Evolutionary conservation across 1,140 invertebrate genomes (phyloP), one percentile per base, ranked within the genome.

Genomic region (Drosophila sproati): DNA sequence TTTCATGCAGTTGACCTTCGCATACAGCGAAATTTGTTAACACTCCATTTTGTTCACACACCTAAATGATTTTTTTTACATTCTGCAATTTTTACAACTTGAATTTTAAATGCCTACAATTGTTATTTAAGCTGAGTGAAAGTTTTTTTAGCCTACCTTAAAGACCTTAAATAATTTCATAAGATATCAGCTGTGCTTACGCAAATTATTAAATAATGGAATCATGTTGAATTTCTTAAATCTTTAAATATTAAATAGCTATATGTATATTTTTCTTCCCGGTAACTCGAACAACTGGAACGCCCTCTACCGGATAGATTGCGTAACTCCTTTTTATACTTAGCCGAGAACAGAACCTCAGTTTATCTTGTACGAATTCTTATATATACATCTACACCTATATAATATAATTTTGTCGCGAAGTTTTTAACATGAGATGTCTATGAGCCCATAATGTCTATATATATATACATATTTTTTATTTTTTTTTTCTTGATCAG

Each of bases 1-100:
- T 62, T 75, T 56, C 76, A 64, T 72, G 60, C 69, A 68, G 68
- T 78, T 86, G 82, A 86, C 82, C 82, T 86, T 86, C 82, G 82
- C 7, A 31, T 64, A 48, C 28, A 68, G 78, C 75, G 78, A 78
- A 82, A 86, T 85, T 81, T 47, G 50, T 68, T 73, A 20, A 52
- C 37, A 45, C 57, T 35, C 62, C 28, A 66, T 47, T 61, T 50
- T 54, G 12, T n/a, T 54, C 31, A 6, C 20, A 20, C 20, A 20
- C 20, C 20, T 20, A 20, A 20, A 20, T 20, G 20, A 28, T 37
- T 20, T 37, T 2, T 31, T 29, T 37, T 7, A 7, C 4, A n/a
- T 47, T 20, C 20, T 20, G 20, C 20, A 20, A 20, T 12, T 31
- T 50, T 31, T 31, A 32, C 54, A 32, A 12, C n/a, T 37, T 31